Percentiles rank a stretch among this genome's conserved stretches.
Evolutionary conservation across 2,113 vertebrate species (phyloP).

Genomic region (Cyprinodon variegatus): DNA sequence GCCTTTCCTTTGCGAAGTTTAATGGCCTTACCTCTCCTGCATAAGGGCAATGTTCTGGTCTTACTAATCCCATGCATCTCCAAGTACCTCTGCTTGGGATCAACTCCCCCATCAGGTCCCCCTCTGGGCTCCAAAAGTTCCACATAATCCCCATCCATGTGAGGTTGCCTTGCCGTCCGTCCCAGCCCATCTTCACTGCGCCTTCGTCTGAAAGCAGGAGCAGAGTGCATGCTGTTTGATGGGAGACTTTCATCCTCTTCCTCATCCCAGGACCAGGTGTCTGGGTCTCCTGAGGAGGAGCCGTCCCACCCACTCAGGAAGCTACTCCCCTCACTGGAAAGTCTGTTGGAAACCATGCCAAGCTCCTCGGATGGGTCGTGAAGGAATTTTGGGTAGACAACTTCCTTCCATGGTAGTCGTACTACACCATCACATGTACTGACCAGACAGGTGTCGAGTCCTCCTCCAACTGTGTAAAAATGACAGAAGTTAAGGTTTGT

Average conservation of each 20-base stretch:
- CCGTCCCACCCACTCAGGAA: constrained; percentile 71
- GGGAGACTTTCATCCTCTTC: constrained; percentile 73
- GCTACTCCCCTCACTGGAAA: constrained; percentile 64
- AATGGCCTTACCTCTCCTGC: constrained; percentile 80
- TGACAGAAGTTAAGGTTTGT: neutral
- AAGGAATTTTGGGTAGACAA: constrained; percentile 89
- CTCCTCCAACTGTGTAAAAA: constrained; percentile 67
- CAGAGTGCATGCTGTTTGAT: constrained; percentile 55
- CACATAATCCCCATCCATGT: constrained; percentile 82
- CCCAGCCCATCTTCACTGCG: constrained; percentile 70
- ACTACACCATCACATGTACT: constrained; percentile 87
- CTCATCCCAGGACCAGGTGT: constrained; percentile 82
- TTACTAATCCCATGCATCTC: constrained; percentile 82
- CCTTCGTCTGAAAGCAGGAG: constrained; percentile 51
- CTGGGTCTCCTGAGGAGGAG: constrained; percentile 77
- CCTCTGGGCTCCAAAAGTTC: constrained; percentile 84
- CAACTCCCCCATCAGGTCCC: constrained; percentile 78
- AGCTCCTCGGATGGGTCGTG: constrained; percentile 77
- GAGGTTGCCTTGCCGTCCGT: constrained; percentile 57
- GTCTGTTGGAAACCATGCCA: constrained; percentile 42
- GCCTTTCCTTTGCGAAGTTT: constrained; percentile 81
- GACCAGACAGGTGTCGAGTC: constrained; percentile 87
- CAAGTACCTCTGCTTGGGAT: constrained; percentile 76
- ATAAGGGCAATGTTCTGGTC: constrained; percentile 85
- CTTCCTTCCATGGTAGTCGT: constrained; percentile 87